Evolutionary conservation across 2,113 vertebrate species (phyloP).

Genomic region (Oxyruncus cristatus): DNA sequence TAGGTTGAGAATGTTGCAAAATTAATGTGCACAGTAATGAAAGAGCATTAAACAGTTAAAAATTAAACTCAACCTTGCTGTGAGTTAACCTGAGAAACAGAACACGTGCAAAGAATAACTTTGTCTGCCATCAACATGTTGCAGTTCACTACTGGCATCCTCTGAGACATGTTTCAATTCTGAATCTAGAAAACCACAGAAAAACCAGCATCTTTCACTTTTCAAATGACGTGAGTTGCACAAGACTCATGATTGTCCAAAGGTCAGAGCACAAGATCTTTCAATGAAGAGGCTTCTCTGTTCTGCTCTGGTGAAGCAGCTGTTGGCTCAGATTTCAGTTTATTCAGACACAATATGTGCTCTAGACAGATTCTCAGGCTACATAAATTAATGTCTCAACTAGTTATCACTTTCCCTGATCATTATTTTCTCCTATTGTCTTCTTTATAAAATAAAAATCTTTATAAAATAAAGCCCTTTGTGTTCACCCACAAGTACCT

Average conservation of each 20-base stretch:
- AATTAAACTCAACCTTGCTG: neutral
- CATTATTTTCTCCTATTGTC: neutral
- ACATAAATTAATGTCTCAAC: neutral
- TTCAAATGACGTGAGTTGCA: neutral
- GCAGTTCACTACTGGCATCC: neutral
- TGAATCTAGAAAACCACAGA: neutral
- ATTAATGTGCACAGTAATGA: neutral
- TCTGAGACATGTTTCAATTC: neutral
- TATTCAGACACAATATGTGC: neutral
- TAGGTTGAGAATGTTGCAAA: neutral
- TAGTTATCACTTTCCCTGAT: neutral
- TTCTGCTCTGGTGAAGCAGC: constrained; percentile 2
- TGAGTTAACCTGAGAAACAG: neutral
- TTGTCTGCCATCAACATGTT: neutral
- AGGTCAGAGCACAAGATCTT: constrained; percentile 5
- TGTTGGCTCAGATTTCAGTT: constrained; percentile 29
- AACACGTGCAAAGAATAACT: neutral
- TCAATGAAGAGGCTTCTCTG: neutral
- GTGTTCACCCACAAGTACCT: neutral
- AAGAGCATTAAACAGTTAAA: neutral
- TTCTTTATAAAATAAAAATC: neutral
- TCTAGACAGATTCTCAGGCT: neutral
- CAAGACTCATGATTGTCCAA: neutral
- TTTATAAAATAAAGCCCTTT: neutral
- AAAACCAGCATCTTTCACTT: neutral